Percentiles rank a stretch among this genome's conserved stretches.
Conservation (phyloP, 1,140 invertebrate species). For the Drosophila kohkoa region DNA sequence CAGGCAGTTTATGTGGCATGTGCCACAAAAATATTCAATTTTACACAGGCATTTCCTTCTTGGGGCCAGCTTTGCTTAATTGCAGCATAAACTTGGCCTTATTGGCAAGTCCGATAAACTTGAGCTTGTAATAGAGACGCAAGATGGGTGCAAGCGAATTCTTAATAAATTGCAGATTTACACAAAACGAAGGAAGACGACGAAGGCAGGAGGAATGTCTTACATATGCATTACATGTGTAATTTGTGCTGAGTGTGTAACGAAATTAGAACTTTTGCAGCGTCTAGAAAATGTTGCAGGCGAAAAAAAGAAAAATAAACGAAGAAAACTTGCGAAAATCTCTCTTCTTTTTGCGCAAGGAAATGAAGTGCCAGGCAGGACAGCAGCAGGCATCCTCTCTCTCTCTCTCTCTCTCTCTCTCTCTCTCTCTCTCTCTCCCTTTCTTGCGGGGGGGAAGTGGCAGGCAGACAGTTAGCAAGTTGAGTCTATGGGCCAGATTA, state of each 20-base stretch:
- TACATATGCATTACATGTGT: constrained; percentile 82
- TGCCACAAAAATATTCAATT: constrained; percentile 66
- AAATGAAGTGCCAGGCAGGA: constrained; percentile 61
- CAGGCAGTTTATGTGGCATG: constrained; percentile 65
- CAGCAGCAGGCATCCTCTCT: background rate
- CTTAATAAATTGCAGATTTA: constrained; percentile 69
- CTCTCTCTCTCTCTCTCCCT: background rate
- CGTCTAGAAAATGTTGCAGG: constrained; percentile 16
- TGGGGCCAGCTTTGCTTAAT: constrained; percentile 65
- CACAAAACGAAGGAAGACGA: background rate
- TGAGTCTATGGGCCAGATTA: constrained; percentile 75
- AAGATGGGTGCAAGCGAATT: constrained; percentile 41
- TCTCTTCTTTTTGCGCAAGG: constrained; percentile 35
- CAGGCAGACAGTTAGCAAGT: constrained; percentile 67
- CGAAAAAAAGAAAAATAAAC: constrained; percentile 5
- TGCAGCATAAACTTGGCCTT: constrained; percentile 74
- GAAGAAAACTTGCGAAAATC: constrained; percentile 45
- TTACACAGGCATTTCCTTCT: constrained; percentile 35
- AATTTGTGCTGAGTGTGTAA: constrained; percentile 72
- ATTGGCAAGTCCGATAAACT: constrained; percentile 76
- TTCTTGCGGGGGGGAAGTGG: background rate
- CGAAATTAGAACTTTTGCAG: constrained; percentile 75
- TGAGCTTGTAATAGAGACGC: constrained; percentile 67
- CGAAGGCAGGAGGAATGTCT: background rate
- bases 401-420: background rate